These are phyloP conservation scores for Bombus affinis DNA, from an alignment of 1,140 invertebrate genomes.

Conservation along the genomic window DNA sequence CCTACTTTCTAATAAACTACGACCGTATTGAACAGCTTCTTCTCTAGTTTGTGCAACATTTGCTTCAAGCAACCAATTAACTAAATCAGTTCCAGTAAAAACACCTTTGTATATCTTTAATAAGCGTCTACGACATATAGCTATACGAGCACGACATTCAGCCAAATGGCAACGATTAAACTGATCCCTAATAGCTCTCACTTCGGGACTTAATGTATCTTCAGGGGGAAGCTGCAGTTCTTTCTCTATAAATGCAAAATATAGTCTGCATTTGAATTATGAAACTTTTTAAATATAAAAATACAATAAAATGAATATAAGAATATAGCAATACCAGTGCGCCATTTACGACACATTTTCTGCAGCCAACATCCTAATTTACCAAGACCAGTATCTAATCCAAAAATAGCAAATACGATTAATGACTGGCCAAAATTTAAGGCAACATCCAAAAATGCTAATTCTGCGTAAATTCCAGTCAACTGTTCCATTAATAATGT, in stretches of 20 bases:
- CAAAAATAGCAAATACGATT: slow-evolving; percentile 93
- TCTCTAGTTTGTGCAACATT: slow-evolving; percentile 89
- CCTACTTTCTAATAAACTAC: slow-evolving; percentile 91
- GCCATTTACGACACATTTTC: slow-evolving; percentile 70
- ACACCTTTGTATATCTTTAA: slow-evolving; percentile 89
- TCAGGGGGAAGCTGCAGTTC: slow-evolving; percentile 85
- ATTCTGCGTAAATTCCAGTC: slow-evolving; percentile 94
- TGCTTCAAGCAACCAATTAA: slow-evolving; percentile 92
- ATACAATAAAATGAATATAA: slow-evolving; percentile 10
- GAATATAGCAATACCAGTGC: slow-evolving; percentile 59
- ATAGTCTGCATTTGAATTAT: background rate
- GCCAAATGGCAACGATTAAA: slow-evolving; percentile 93
- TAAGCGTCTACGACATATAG: slow-evolving; percentile 86
- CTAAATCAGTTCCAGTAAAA: slow-evolving; percentile 92
- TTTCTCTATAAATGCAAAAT: slow-evolving; percentile 58
- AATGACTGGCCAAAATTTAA: slow-evolving; percentile 95
- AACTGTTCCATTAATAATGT: slow-evolving; percentile 92
- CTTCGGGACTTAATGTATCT: slow-evolving; percentile 89
- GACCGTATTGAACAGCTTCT: slow-evolving; percentile 92
- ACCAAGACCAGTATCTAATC: slow-evolving; percentile 87
- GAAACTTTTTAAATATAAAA: background rate
- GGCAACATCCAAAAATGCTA: slow-evolving; percentile 94
- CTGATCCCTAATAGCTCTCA: slow-evolving; percentile 92
- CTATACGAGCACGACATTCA: slow-evolving; percentile 91
- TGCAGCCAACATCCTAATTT: slow-evolving; percentile 76